Evolutionary conservation across 2,888 invertebrate genomes (phyloP).

Genomic region (Pollenia griseotomentosa): DNA sequence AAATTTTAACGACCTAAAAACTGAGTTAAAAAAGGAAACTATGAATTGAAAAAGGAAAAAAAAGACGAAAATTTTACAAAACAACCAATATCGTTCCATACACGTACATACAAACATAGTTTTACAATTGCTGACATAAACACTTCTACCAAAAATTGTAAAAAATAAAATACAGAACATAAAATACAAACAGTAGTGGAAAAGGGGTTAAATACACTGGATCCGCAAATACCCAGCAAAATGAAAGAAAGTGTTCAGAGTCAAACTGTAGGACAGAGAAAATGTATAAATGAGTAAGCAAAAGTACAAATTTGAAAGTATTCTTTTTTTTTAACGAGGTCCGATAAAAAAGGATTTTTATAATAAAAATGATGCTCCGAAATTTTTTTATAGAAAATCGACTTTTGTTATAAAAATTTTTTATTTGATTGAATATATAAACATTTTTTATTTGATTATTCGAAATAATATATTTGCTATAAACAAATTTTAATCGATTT

Average conservation of each 20-base stretch:
- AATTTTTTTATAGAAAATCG: no score
- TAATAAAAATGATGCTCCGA: not conserved
- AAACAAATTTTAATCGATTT: no score
- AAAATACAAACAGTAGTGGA: not conserved
- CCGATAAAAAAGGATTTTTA: not conserved
- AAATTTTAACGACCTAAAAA: conserved; percentile 64
- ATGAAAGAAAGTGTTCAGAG: conserved; percentile 21
- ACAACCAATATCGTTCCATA: conserved; percentile 37
- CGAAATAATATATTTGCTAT: no score
- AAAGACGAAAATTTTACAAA: conserved; percentile 39
- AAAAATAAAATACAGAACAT: not conserved
- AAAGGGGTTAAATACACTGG: not conserved
- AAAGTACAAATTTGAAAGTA: conserved; percentile 2
- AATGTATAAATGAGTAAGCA: conserved; percentile 18
- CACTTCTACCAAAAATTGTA: conserved; percentile 53
- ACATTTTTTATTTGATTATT: no score
- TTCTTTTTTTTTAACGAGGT: not conserved
- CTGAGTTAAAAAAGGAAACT: not conserved
- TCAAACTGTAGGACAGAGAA: not conserved
- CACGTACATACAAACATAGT: conserved; percentile 7
- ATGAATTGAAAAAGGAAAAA: conserved; percentile 3
- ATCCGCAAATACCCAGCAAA: conserved; percentile 13
- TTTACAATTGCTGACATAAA: conserved; percentile 61
- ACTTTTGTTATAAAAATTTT: no score
- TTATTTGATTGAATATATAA: no score